Evolutionary conservation across 1,140 invertebrate genomes (phyloP).

Genomic region (Scylla paramamosain): DNA sequence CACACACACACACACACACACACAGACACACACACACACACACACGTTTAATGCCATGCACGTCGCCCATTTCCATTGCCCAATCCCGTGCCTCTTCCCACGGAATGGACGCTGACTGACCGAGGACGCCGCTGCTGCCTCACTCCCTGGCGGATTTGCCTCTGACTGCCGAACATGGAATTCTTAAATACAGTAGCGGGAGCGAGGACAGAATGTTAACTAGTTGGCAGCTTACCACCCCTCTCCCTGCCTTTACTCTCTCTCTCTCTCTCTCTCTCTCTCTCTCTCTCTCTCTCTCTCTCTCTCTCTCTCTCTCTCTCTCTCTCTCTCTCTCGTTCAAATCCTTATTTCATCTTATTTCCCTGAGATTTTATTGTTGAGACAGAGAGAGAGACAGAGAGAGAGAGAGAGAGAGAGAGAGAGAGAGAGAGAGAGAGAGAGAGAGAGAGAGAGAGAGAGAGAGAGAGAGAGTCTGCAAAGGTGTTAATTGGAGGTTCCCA

Average conservation of each 20-base stretch:
- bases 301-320: background rate
- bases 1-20: no score
- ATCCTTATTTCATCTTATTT: background rate
- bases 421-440: no score
- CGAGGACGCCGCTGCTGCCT: background rate
- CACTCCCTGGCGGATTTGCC: background rate
- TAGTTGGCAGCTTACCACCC: background rate
- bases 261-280: constrained; percentile 11
- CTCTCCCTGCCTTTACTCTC: background rate
- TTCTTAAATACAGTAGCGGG: background rate
- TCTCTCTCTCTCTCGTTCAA: no score
- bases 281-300: background rate
- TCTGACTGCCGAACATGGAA: background rate
- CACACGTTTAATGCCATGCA: background rate
- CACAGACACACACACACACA: no score
- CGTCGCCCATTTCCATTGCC: background rate
- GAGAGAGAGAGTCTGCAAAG: constrained; percentile 16
- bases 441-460: constrained; percentile 32
- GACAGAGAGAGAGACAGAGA: no score
- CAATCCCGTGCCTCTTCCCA: background rate
- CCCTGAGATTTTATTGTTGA: no score
- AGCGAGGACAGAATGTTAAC: background rate
- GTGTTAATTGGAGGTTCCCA: background rate
- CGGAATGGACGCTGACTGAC: background rate
- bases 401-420: no score